Evolutionary conservation across 2,797 vertebrate species (phyloP), one percentile per base, ranked within the genome.

Genomic region (Nyctalus aviator): DNA sequence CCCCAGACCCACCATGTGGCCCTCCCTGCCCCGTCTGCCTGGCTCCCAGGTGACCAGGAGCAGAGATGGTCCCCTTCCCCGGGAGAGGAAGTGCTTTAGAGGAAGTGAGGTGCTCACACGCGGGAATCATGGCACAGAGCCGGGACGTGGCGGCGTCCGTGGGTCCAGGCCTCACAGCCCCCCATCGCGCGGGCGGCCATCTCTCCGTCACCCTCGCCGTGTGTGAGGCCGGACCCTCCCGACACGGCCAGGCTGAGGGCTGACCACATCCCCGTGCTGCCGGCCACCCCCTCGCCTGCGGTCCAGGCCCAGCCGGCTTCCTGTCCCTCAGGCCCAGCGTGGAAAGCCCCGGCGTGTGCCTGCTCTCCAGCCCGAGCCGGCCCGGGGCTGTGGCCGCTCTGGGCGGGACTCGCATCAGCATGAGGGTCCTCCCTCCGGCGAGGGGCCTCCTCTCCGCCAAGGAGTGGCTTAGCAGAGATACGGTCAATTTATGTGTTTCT

Each of bases 171-270:
- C 27, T 37, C 32, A 8, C 1, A 0, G 20, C 30, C 25, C 64
- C 23, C 6, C 9, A 0, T 13, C n/a, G 0, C 0, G 0, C 20
- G 14, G 0, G 6, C 20, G 2, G 30, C 25, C 11, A 8, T 3
- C 50, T 35, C 18, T 17, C 37, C 9, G 0, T 8, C 6, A 1
- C 4, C 35, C 6, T n/a, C n/a, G n/a, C n/a, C n/a, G n/a, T n/a
- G n/a, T n/a, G n/a, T n/a, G n/a, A 17, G 6, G 46, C 35, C 76
- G 14, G 1, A 55, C 21, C 35, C 75, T 69, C 41, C 2, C 59
- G 32, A 53, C 59, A 25, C 2, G n/a, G 71, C 41, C 11, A 1
- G 48, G 35, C 59, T 32, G 73, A 27, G 6, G 6, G n/a, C 1
- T 32, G 76, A 32, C 66, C 55, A 46, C 7, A 2, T 14, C 27